Evolutionary conservation across 53 echinoderm and acorn worm genomes (phyloP), one percentile per base, ranked within the genome.

Genomic region (Hippasteria phrygiana): DNA sequence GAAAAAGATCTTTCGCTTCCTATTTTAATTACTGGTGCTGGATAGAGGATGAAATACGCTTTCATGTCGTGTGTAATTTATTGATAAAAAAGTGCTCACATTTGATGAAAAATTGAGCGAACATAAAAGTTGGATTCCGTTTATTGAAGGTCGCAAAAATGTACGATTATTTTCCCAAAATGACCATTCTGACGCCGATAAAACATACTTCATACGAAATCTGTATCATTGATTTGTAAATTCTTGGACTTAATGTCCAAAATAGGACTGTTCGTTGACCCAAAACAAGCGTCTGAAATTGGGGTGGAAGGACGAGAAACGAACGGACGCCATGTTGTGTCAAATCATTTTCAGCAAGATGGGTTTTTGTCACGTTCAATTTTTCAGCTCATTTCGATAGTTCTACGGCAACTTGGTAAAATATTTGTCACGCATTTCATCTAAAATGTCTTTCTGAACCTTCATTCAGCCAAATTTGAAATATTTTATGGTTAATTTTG

Each of bases 311-410:
- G 51, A 75, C 75, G 75, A 32, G 29, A 75, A 50, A 33, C 22
- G 75, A 11, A 18, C 14, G 13, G 75, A 75, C 75, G 75, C 75
- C 75, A 75, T 75, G 75, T 75, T 75, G 32, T 32, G 47, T n/a
- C 48, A 40, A 75, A 40, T 50, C 75, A 75, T 48, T 75, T 75
- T 75, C 51, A 29, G n/a, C 48, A 31, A 10, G 10, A 48, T 4
- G 29, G 51, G 50, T 28, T 41, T 47, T 75, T 41, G 28, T 41
- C 47, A 10, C 3, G 10, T 40, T 38, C 31, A 27, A 50, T 28
- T 38, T 75, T 48, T 28, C 10, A 11, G 48, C 33, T 32, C 29
- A 46, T 48, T 17, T 38, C 14, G 2, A 50, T 51, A 43, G 50
- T 29, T 75, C 50, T 5, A 29, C 13, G 16, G 18, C 75, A 18